Base-by-base conservation (phyloP, 2,888 invertebrate genomes). In the Bellardia bayeri region DNA sequence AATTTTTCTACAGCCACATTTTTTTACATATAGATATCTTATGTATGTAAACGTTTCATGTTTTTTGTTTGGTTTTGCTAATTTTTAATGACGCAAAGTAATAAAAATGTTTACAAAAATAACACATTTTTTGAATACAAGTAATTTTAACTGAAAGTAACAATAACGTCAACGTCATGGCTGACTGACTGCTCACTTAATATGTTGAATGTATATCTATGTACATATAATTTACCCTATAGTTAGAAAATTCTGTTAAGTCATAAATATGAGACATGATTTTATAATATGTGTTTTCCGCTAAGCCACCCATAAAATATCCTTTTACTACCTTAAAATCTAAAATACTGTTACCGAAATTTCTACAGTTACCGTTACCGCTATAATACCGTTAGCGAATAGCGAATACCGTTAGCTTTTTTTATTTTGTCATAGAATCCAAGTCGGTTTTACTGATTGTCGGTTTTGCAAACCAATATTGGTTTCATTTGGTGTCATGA, bases 31-130 rank as follows among this genome's bases (percentile, higher is more conserved):
- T 81, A 45, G 37, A n/a, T 66, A 79, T 78, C 30, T 78, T 23
- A 49, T 72, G 45, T 84, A 23, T 23, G 23, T 23, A 23, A 30
- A 58, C 42, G 40, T 74, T 76, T 78, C 63, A 37, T 83, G 14
- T 45, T 76, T 54, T 51, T 40, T 14, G 61, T 54, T 78, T 68
- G 33, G 33, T 40, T 61, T 63, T 63, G 37, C 23, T 63, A n/a
- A 33, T 56, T 49, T 30, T 58, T 80, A 23, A 45, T 72, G 78
- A 84, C 72, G 84, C 72, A 79, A 84, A 79, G 42, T 49, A 51
- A 61, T 54, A 76, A 66, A 72, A 79, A 68, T 40, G 2, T 64
- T 51, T 13, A 14, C 13, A 16, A 58, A 45, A 68, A 23, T 33
- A 49, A 56, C 16, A 45, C 23, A n/a, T 56, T 51, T 7, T 56